phyloP scores from a whole-genome alignment of 2,797 vertebrate species.

The Pristis pectinata region DNA sequence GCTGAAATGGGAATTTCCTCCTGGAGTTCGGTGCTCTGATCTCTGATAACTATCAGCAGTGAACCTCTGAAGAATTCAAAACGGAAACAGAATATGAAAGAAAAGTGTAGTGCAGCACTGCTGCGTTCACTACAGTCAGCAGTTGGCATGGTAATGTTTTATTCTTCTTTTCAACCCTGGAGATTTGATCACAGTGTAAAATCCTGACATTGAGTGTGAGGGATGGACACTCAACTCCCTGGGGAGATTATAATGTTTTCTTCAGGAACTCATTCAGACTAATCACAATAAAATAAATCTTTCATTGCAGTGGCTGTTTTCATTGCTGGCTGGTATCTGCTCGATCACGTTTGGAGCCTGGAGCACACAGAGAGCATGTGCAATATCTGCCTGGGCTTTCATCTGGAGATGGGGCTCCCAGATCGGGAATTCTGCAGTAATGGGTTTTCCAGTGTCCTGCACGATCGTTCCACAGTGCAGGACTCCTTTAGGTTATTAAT shows the following conservation, averaged over 20 bases:
- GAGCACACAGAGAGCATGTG: neutral
- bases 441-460: no score
- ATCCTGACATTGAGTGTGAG: no score
- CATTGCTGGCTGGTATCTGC: neutral
- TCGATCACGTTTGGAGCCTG: neutral
- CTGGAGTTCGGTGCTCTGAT: neutral
- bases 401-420: no score
- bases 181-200: neutral
- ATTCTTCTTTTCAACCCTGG: neutral
- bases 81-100: neutral
- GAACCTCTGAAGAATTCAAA: neutral
- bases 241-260: neutral
- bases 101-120: no score
- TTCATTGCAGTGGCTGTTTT: neutral
- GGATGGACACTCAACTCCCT: neutral
- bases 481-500: no score
- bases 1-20: neutral
- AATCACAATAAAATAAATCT: constrained; percentile 20
- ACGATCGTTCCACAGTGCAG: no score
- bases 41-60: neutral
- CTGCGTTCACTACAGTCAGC: neutral
- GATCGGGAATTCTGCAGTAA: no score
- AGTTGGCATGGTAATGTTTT: neutral
- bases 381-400: neutral
- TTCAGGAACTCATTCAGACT: neutral